phyloP scores from a whole-genome alignment of 2,113 vertebrate species.

The Colinus virginianus region DNA sequence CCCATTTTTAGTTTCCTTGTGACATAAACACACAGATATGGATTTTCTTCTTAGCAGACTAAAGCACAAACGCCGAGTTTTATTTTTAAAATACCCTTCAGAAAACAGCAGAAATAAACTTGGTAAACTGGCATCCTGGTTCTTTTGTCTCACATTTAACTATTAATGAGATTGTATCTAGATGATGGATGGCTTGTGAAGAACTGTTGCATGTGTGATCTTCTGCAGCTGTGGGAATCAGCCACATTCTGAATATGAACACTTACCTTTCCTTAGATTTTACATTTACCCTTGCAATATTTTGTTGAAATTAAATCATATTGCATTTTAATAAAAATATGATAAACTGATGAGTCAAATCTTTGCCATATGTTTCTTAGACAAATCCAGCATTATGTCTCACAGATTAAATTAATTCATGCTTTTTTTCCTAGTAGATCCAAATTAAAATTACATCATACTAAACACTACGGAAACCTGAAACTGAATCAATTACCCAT shows the following conservation, averaged over 20 bases:
- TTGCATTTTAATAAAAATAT: slow-evolving; percentile 22
- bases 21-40: not conserved
- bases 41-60: not conserved
- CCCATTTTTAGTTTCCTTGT: not conserved
- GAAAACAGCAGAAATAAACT: not conserved
- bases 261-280: slow-evolving; percentile 10
- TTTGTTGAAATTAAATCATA: not conserved
- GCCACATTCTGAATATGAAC: not conserved
- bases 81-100: not conserved
- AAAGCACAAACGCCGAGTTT: not conserved
- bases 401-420: not conserved
- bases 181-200: not conserved
- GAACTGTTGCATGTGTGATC: not conserved
- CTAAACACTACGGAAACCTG: not conserved
- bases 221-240: slow-evolving; percentile 5
- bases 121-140: not conserved
- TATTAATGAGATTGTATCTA: not conserved
- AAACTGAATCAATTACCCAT: not conserved
- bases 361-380: not conserved
- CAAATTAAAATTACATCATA: not conserved
- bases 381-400: not conserved
- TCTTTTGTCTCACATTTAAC: not conserved
- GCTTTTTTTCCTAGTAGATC: not conserved
- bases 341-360: not conserved
- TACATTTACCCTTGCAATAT: not conserved